Percentiles rank a stretch among this genome's conserved stretches.
Evolutionary conservation across 2,113 vertebrate species (phyloP).

Genomic region (Ploceus nigricollis): DNA sequence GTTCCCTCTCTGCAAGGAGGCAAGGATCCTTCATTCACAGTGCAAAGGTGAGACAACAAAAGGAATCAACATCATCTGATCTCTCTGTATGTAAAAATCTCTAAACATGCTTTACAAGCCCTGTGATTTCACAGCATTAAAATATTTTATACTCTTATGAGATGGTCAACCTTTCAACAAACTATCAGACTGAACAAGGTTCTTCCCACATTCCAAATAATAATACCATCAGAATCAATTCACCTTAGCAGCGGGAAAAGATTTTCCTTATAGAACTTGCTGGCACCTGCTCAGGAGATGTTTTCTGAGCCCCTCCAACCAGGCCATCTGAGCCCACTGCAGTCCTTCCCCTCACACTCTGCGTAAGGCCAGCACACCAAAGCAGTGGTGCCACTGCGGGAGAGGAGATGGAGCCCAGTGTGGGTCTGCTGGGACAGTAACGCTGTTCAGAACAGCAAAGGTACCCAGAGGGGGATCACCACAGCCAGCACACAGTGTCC

Average conservation of each 20-base stretch:
- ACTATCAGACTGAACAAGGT: not conserved
- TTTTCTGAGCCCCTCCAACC: not conserved
- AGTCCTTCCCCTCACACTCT: not conserved
- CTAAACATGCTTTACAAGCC: not conserved
- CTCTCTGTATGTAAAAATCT: not conserved
- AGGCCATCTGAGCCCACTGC: not conserved
- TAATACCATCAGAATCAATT: not conserved
- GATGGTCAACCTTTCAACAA: not conserved
- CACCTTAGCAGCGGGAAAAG: fast-evolving
- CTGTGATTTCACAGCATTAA: not conserved
- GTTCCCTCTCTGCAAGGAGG: not conserved
- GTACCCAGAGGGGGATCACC: not conserved
- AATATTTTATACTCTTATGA: not conserved
- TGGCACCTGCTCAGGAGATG: not conserved
- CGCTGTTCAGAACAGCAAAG: not conserved
- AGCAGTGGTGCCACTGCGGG: not conserved
- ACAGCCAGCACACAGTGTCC: not conserved
- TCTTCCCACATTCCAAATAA: not conserved
- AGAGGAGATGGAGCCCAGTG: not conserved
- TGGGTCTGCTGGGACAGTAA: not conserved
- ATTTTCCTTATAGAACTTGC: not conserved
- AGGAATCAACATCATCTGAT: not conserved
- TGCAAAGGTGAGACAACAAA: not conserved
- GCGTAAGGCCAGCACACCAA: not conserved
- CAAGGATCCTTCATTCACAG: not conserved